Conservation (phyloP, 2,797 vertebrate genomes). For the Amniataba percoides region DNA sequence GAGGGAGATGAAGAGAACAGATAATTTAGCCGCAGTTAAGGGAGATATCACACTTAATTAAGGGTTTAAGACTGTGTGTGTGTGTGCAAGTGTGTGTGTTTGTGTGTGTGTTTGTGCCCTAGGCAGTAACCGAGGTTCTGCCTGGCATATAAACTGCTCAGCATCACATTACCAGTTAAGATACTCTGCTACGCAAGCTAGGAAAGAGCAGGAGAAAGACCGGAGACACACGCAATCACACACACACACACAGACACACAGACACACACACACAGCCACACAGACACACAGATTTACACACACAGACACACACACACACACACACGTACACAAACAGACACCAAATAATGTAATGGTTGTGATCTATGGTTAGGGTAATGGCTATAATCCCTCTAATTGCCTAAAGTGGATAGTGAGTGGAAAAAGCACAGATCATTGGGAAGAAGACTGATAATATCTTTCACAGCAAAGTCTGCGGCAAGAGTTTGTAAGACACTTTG, state of each 20-base stretch:
- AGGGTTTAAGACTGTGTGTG: conserved; percentile 30
- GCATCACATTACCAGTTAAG: conserved; percentile 51
- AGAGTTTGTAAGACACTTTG: conserved; percentile 11
- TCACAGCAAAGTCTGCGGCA: conserved; percentile 1
- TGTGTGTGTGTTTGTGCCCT: conserved; percentile 33
- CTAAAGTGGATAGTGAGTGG: conserved; percentile 23
- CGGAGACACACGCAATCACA: neutral
- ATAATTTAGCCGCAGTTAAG: conserved; percentile 65
- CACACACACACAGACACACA: conserved; percentile 2
- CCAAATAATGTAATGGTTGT: conserved; percentile 39
- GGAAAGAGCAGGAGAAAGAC: conserved; percentile 5
- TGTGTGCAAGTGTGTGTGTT: conserved; percentile 12
- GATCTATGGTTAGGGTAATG: conserved; percentile 44
- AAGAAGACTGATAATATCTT: conserved; percentile 6
- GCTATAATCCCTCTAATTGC: conserved; percentile 44
- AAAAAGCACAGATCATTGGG: conserved; percentile 21
- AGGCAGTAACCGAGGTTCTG: conserved; percentile 52
- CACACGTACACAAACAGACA: conserved; percentile 29
- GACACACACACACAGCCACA: conserved; percentile 15
- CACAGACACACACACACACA: conserved; percentile 14
- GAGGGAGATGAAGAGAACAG: conserved; percentile 51
- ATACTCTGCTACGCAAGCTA: conserved; percentile 25
- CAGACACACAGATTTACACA: conserved; percentile 8
- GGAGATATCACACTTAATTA: conserved; percentile 67
- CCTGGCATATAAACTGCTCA: conserved; percentile 59